These are phyloP conservation scores for Phycodurus eques DNA, from an alignment of 2,113 vertebrate genomes.

Conservation along the genomic window DNA sequence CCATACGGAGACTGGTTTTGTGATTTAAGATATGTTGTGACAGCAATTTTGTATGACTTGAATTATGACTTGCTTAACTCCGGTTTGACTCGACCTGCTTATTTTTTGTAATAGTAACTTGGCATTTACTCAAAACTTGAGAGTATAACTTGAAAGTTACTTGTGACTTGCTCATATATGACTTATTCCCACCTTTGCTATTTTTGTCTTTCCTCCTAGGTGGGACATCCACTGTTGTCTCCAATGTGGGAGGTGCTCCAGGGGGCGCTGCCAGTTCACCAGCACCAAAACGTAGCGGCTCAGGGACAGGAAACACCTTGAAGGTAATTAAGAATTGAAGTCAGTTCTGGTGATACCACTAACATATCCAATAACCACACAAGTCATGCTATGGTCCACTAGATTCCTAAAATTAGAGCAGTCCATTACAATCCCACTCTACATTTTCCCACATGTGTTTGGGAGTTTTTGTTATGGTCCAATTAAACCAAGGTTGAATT, in stretches of 20 bases:
- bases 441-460: no score
- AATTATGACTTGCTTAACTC: background rate
- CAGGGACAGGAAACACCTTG: constrained; percentile 84
- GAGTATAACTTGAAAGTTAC: background rate
- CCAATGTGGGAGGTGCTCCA: constrained; percentile 31
- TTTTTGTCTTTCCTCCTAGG: constrained; percentile 64
- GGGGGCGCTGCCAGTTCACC: constrained; percentile 76
- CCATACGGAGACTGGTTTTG: background rate
- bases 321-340: constrained; percentile 63
- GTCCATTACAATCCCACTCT: no score
- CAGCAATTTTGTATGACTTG: background rate
- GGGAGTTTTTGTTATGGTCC: no score
- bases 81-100: background rate
- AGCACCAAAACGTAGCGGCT: constrained; percentile 86
- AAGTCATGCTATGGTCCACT: background rate
- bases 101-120: background rate
- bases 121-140: background rate
- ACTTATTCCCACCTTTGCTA: background rate
- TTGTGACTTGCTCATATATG: background rate
- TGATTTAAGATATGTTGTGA: background rate
- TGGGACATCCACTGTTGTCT: constrained; percentile 42
- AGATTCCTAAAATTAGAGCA: background rate
- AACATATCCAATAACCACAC: background rate
- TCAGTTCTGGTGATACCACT: background rate
- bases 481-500: no score